Evolutionary conservation across 64 coral and sea anemone species (phyloP).

Genomic region (Pocillopora damicornis): DNA sequence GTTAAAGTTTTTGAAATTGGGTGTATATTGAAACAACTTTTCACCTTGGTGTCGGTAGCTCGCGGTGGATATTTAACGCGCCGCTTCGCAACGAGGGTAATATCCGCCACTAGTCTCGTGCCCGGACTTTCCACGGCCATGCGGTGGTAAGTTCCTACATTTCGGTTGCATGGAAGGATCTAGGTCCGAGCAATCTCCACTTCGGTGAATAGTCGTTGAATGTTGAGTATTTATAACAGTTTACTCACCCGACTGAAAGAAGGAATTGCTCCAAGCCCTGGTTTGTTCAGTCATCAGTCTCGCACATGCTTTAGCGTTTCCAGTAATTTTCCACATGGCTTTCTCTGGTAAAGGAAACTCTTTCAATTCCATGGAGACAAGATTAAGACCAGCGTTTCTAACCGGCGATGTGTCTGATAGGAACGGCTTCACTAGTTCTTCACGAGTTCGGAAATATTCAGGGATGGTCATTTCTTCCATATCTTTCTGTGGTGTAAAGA

Average conservation of each 20-base stretch:
- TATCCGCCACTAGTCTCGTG: too few relatives aligned
- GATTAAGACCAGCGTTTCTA: neutral
- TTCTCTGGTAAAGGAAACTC: neutral
- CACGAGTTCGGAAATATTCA: neutral
- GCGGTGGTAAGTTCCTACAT: too few relatives aligned
- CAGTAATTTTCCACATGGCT: neutral
- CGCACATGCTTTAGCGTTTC: constrained; percentile 9
- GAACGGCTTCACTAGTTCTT: neutral
- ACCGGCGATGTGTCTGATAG: neutral
- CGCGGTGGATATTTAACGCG: too few relatives aligned
- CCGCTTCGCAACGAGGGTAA: too few relatives aligned
- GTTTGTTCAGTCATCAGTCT: constrained; percentile 12
- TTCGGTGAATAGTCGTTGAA: too few relatives aligned
- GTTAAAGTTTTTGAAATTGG: too few relatives aligned
- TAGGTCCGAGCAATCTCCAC: neutral
- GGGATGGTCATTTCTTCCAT: neutral
- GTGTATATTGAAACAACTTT: too few relatives aligned
- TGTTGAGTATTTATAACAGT: too few relatives aligned
- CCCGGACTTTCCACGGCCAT: too few relatives aligned
- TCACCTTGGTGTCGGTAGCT: too few relatives aligned
- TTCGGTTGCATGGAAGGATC: too few relatives aligned
- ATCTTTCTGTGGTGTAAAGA: neutral
- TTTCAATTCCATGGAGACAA: neutral
- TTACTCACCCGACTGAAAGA: constrained; percentile 29
- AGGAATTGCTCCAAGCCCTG: constrained; percentile 43